These are phyloP conservation scores for Zoanthus solanderi DNA, from an alignment of 92 coral and sea anemone species.

Conservation along the genomic window DNA sequence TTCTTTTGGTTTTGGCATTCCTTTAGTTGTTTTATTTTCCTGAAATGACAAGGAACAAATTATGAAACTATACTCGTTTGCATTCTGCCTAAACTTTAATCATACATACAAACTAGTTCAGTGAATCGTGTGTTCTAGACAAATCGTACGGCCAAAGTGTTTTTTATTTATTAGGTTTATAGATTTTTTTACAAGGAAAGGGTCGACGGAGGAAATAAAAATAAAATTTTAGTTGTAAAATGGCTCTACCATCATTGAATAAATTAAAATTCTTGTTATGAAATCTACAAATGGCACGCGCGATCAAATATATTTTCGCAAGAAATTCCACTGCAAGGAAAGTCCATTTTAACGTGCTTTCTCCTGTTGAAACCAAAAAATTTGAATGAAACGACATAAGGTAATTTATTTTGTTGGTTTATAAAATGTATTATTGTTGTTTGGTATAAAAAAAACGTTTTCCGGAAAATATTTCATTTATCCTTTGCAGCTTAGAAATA, in stretches of 20 bases:
- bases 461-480: conserved; percentile 10
- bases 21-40: conserved; percentile 41
- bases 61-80: conserved; percentile 12
- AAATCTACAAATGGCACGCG: conserved; percentile 2
- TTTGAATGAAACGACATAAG: conserved; percentile 13
- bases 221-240: conserved; percentile 5
- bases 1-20: conserved; percentile 36
- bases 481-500: conserved; percentile 9
- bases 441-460: conserved; percentile 12
- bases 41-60: conserved; percentile 28
- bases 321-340: neutral
- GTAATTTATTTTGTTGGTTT: neutral
- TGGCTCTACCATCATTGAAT: conserved; percentile 40
- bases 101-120: neutral
- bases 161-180: neutral
- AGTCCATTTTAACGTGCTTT: neutral
- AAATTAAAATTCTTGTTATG: conserved; percentile 12
- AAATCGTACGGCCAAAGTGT: neutral
- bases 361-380: neutral
- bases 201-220: neutral
- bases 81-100: conserved; percentile 4
- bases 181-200: neutral
- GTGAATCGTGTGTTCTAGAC: conserved; percentile 23
- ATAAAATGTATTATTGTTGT: conserved; percentile 1
- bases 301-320: neutral